Base-by-base conservation (phyloP, 1,140 invertebrate genomes). In the Pteromalus puparum region DNA sequence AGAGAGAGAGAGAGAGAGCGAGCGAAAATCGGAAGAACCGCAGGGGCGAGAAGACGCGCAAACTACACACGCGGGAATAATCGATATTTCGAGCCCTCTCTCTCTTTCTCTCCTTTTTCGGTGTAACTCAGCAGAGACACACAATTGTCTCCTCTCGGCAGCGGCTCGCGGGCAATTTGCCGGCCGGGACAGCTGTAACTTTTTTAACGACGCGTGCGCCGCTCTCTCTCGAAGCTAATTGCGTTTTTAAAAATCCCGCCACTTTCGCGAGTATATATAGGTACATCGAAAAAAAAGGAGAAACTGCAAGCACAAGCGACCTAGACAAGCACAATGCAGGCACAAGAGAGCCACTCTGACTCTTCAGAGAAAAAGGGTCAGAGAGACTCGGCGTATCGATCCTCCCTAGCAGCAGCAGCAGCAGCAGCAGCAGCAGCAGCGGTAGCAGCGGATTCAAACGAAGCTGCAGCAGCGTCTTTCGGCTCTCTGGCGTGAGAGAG, bases 1-100 rank as follows among this genome's bases (percentile, higher is more conserved):
- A 42, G 6, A 87, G 86, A 86, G 15, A 82, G 79, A 79, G 80
- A 76, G 28, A 84, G 88, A 84, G 76, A 68, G 86, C 85, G 74
- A 83, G 84, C 80, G 73, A 87, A 83, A 77, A 83, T 83, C 82
- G 74, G 75, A 78, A 70, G 82, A 77, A 72, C 82, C 82, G 61
- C 42, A 61, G 26, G 30, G 48, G 53, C 15, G 78, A 81, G 80
- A 61, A 78, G 68, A 72, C 26, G 26, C 68, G 68, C 68, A 28
- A 28, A 34, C 68, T 53, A 24, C 61, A 10, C 28, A 28, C 28
- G 24, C 2, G 34, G 74, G 61, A 83, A 38, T 77, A 77, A 77
- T 83, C 72, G 74, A 77, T 77, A 83, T 77, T 76, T 75, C 30
- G 28, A 21, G 26, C 9, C 72, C 34, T 18, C 72, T 74, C 34